A percentile compares a stretch with the other conserved stretches of the same genome.
Conservation (phyloP, 2,888 invertebrate genomes). For the Sabellastarte sp. region DNA sequence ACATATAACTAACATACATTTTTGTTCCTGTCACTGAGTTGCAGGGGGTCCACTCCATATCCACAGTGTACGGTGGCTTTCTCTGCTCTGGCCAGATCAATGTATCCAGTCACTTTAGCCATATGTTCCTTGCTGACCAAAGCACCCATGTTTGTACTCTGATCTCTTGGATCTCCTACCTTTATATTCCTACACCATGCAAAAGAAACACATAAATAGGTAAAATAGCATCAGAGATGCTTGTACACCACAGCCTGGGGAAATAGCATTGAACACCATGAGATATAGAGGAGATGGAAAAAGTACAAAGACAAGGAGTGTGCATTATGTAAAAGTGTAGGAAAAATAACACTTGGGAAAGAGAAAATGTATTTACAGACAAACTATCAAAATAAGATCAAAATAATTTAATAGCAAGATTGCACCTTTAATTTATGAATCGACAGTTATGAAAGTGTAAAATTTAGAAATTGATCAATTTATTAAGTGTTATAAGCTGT, state of each 20-base stretch:
- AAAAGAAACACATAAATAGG: too few relatives aligned
- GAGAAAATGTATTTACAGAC: too few relatives aligned
- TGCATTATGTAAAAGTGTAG: too few relatives aligned
- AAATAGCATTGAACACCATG: too few relatives aligned
- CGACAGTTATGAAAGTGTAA: too few relatives aligned
- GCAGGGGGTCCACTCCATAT: slow-evolving; percentile 43
- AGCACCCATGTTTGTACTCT: slow-evolving; percentile 59
- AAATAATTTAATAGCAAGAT: neutral
- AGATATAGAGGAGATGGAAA: too few relatives aligned
- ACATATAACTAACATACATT: too few relatives aligned
- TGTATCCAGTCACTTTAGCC: slow-evolving; percentile 60
- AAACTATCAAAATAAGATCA: neutral
- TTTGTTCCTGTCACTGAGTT: slow-evolving; percentile 50
- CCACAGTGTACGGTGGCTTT: slow-evolving; percentile 60
- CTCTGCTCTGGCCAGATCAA: slow-evolving; percentile 58
- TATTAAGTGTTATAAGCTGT: neutral
- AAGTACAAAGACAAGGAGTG: too few relatives aligned
- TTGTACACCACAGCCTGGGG: too few relatives aligned
- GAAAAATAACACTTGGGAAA: too few relatives aligned
- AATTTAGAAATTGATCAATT: neutral
- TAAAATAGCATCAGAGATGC: too few relatives aligned
- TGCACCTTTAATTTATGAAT: neutral
- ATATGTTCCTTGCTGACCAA: slow-evolving; percentile 61
- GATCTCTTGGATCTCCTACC: slow-evolving; percentile 58
- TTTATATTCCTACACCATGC: slow-evolving; percentile 57